Percentiles rank a stretch among this genome's conserved stretches.
phyloP scores from a whole-genome alignment of 2,797 vertebrate genomes.

The Acipenser ruthenus region DNA sequence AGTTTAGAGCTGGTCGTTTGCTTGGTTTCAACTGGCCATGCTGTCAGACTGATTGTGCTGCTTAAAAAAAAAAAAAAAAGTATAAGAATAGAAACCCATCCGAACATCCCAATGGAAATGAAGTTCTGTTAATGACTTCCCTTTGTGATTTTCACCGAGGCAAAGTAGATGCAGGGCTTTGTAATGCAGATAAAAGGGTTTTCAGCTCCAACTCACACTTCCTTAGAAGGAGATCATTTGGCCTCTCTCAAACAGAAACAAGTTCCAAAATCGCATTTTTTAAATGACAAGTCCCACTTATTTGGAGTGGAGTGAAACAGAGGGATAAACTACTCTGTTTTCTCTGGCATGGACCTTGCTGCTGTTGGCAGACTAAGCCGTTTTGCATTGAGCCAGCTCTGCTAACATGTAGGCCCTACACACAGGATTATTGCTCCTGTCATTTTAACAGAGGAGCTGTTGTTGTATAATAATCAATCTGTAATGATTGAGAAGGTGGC shows the following conservation, averaged over 20 bases:
- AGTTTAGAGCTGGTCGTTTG: no score
- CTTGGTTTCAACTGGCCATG: no score
- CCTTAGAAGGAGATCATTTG: slow-evolving; percentile 63
- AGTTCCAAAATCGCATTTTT: slow-evolving; percentile 6
- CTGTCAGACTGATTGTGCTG: no score
- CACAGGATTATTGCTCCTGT: background rate
- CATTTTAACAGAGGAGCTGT: background rate
- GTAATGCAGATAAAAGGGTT: background rate
- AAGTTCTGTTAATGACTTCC: no score
- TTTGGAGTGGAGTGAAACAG: slow-evolving; percentile 1
- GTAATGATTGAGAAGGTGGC: slow-evolving; percentile 3
- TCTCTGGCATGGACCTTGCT: background rate
- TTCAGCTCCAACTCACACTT: slow-evolving; percentile 37
- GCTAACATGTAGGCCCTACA: background rate
- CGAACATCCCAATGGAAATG: no score
- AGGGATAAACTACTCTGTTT: slow-evolving; percentile 1
- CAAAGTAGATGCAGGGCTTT: no score
- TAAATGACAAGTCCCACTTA: background rate
- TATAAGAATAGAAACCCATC: no score
- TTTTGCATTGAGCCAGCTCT: background rate
- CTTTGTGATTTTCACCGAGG: no score
- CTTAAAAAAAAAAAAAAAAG: no score
- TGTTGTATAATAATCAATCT: background rate
- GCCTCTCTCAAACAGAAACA: slow-evolving; percentile 33
- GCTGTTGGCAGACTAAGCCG: slow-evolving; percentile 6